phyloP scores from a whole-genome alignment of 1,140 invertebrate species.

The Nilaparvata lugens region DNA sequence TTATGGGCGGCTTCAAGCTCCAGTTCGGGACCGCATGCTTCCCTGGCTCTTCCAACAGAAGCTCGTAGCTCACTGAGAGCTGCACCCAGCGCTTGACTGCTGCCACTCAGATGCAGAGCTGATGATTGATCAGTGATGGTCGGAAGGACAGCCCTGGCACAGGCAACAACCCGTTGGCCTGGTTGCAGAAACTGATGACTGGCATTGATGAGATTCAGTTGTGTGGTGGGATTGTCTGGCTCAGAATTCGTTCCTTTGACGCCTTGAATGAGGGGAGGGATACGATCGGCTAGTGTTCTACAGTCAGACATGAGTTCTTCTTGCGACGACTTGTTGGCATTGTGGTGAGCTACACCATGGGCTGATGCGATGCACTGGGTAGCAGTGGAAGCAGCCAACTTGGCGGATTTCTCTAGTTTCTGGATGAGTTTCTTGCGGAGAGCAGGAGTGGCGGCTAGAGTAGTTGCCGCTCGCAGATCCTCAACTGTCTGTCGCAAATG shows the following conservation, averaged over 20 bases:
- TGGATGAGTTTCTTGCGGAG: slow-evolving; percentile 68
- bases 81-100: slow-evolving; percentile 62
- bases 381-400: slow-evolving; percentile 77
- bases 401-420: slow-evolving; percentile 68
- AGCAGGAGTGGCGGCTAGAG: slow-evolving; percentile 66
- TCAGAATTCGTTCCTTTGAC: slow-evolving; percentile 62
- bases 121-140: slow-evolving; percentile 74
- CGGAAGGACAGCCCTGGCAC: slow-evolving; percentile 72
- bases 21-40: slow-evolving; percentile 71
- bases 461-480: slow-evolving; percentile 81
- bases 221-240: slow-evolving; percentile 62
- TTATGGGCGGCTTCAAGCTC: slow-evolving; percentile 65
- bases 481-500: slow-evolving; percentile 80
- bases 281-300: slow-evolving; percentile 61
- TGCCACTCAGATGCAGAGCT: slow-evolving; percentile 58
- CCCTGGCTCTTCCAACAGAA: slow-evolving; percentile 71
- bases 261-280: slow-evolving; percentile 73
- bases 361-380: slow-evolving; percentile 84
- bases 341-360: slow-evolving; percentile 64
- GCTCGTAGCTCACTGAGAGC: slow-evolving; percentile 71
- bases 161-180: slow-evolving; percentile 58
- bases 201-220: slow-evolving; percentile 76
- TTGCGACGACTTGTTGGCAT: slow-evolving; percentile 54
- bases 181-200: slow-evolving; percentile 77
- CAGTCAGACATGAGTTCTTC: slow-evolving; percentile 71